Base-by-base conservation (phyloP, 2,888 invertebrate genomes). In the Hirtodrosophila trivittata region DNA sequence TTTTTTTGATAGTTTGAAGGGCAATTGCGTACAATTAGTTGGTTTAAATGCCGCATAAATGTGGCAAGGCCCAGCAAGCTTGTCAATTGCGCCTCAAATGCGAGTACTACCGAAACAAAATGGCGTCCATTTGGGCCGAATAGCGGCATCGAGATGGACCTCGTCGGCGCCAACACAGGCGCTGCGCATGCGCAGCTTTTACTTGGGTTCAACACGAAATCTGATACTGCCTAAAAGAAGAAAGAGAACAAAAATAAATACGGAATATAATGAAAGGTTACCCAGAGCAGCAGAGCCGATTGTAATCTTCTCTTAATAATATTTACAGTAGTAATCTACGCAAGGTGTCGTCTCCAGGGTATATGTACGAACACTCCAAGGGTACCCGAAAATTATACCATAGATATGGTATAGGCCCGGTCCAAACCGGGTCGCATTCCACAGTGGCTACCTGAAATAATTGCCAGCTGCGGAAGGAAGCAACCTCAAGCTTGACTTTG, bases 41-140 rank as follows among this genome's bases (percentile, higher is more conserved):
- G 73, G 88, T 87, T 89, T 88, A 88, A 88, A 75, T 87, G 86
- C 89, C 88, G 88, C 85, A 82, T 88, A 88, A 87, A 84, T 82
- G 64, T 72, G 67, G 47, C 66, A 75, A 57, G 67, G 56, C 74
- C 70, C 57, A 32, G 25, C 60, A 54, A 64, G 55, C 47, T 67
- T 77, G 81, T 76, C 83, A 78, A 85, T 75, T 74, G 65, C 60
- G 57, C 83, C 56, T 78, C 82, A 86, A 83, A 80, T 63, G 54
- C 28, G 18, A 21, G 18, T 16, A 13, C 12, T 16, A 13, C 12
- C 16, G 37, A 62, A 73, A 56, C 51, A 77, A 67, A 65, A 78
- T 64, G 57, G 57, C 62, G 51, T 8, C 49, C 35, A 28, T 0
- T 6, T 13, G 35, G n/a, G 26, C 13, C 12, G 28, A 4, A 21